Percentiles rank a stretch among this genome's conserved stretches.
phyloP scores from a whole-genome alignment of 2,113 vertebrate species.

The Chinchilla lanigera region DNA sequence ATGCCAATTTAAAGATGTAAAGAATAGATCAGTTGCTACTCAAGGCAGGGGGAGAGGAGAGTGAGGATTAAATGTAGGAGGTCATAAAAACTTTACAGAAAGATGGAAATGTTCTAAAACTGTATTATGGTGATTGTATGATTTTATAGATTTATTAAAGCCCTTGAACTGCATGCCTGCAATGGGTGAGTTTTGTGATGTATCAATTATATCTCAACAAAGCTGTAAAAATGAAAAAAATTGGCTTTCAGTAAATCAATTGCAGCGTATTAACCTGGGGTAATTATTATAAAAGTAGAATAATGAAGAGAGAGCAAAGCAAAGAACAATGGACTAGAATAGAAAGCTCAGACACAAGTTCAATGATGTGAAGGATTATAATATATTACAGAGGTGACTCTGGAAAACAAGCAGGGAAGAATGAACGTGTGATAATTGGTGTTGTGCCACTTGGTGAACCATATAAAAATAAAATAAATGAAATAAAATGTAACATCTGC shows the following conservation, averaged over 20 bases:
- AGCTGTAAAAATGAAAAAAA: constrained; percentile 41
- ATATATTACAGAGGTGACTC: neutral
- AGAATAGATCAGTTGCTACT: neutral
- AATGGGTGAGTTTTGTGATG: constrained; percentile 41
- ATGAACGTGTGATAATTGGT: neutral
- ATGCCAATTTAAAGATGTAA: neutral
- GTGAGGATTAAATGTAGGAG: neutral
- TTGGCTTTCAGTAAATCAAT: constrained; percentile 36
- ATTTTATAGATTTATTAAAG: constrained; percentile 35
- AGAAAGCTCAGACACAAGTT: constrained; percentile 7
- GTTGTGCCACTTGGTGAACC: neutral
- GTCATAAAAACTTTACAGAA: neutral
- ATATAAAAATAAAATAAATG: constrained; percentile 37
- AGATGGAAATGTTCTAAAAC: neutral
- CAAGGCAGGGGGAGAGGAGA: neutral
- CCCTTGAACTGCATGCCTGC: neutral
- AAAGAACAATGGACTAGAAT: constrained; percentile 39
- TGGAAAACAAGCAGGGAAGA: neutral
- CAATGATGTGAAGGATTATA: neutral
- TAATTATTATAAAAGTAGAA: constrained; percentile 56
- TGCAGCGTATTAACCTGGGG: constrained; percentile 54
- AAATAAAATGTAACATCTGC: neutral
- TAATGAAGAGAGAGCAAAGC: constrained; percentile 44
- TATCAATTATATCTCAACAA: constrained; percentile 44
- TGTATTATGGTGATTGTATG: neutral